phyloP scores from a whole-genome alignment of 2,113 vertebrate species.

The Rhea americana region DNA sequence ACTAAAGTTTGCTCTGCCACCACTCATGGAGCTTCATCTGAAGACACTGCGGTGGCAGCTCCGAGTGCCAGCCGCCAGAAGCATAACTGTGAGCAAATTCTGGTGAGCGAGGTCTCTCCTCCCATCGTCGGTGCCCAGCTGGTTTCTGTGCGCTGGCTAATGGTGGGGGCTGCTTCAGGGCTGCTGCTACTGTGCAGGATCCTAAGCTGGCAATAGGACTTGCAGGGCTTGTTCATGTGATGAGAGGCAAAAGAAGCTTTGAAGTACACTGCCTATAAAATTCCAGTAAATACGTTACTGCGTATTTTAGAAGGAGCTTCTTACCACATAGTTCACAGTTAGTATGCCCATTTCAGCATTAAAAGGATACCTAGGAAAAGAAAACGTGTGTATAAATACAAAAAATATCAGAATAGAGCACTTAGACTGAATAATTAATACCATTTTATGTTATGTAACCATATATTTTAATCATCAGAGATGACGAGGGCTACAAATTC shows the following conservation, averaged over 20 bases:
- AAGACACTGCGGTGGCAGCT: background rate
- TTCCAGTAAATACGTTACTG: background rate
- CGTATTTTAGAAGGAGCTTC: conserved; percentile 18
- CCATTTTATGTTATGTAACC: conserved; percentile 5
- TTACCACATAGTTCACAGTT: conserved; percentile 25
- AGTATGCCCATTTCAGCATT: conserved; percentile 5
- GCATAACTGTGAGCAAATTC: conserved; percentile 10
- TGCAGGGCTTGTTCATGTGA: background rate
- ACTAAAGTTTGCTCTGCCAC: conserved; percentile 2
- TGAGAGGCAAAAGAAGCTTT: background rate
- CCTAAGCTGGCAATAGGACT: background rate
- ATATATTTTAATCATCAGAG: conserved; percentile 21
- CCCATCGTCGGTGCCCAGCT: background rate
- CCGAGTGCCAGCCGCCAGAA: conserved; percentile 28
- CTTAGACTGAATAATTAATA: conserved; percentile 56
- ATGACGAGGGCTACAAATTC: conserved; percentile 34
- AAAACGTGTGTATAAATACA: conserved; percentile 36
- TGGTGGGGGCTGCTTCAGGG: accelerated
- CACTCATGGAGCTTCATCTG: conserved; percentile 3
- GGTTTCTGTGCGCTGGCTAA: background rate
- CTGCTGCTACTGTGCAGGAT: background rate
- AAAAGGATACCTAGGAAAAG: conserved; percentile 58
- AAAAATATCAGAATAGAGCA: conserved; percentile 39
- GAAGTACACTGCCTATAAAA: background rate
- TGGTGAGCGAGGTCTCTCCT: background rate